Evolutionary conservation across 2,113 vertebrate species (phyloP).

Genomic region (Austrofundulus limnaeus): DNA sequence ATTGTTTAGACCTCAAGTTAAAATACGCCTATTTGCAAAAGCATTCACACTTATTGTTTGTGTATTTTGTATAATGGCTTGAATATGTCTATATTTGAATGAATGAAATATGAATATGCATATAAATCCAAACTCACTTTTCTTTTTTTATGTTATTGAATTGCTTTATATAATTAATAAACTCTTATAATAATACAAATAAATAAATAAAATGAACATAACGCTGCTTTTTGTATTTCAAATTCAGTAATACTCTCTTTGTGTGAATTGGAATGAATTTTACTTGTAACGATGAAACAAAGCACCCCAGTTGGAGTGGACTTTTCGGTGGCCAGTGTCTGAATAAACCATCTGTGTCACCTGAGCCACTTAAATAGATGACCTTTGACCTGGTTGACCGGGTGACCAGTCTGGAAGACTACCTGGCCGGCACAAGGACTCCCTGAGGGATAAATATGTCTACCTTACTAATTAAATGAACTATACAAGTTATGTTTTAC

Average conservation of each 20-base stretch:
- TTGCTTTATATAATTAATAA: too few relatives aligned
- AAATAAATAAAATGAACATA: too few relatives aligned
- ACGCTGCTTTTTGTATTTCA: neutral
- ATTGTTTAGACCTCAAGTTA: too few relatives aligned
- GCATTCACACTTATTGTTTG: too few relatives aligned
- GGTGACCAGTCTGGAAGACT: conserved; percentile 62
- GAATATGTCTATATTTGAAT: too few relatives aligned
- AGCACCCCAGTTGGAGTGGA: conserved; percentile 8
- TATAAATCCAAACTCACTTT: too few relatives aligned
- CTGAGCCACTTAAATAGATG: conserved; percentile 60
- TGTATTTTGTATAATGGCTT: too few relatives aligned
- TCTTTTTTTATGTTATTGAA: too few relatives aligned
- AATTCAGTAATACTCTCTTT: neutral
- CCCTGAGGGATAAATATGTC: conserved; percentile 50
- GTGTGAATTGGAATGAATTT: conserved; percentile 5
- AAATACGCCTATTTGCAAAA: too few relatives aligned
- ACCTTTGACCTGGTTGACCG: conserved; percentile 70
- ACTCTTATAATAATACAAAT: neutral
- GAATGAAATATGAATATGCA: too few relatives aligned
- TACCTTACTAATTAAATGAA: conserved; percentile 45
- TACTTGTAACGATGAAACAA: conserved; percentile 20
- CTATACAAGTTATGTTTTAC: conserved; percentile 23
- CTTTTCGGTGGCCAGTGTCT: conserved; percentile 44
- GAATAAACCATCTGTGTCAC: conserved; percentile 70
- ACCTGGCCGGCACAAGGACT: conserved; percentile 35